Evolutionary conservation across 2,113 vertebrate genomes (phyloP).

Genomic region (Sander lucioperca): DNA sequence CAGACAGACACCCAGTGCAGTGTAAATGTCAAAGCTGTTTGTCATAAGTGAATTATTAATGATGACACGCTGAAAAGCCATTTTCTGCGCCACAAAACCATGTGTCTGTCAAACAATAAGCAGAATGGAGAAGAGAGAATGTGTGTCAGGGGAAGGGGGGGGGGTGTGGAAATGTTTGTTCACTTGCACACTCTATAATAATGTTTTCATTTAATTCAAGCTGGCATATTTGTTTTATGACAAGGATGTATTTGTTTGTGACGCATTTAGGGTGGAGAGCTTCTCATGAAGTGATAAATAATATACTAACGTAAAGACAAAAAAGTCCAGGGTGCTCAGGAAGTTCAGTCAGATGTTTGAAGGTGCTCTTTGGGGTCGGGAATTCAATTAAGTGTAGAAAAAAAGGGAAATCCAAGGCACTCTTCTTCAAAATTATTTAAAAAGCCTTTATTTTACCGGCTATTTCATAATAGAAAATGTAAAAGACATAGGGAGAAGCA

Average conservation of each 20-base stretch:
- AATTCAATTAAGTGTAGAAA: no score
- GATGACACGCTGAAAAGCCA: constrained; percentile 82
- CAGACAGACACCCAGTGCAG: constrained; percentile 68
- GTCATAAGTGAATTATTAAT: constrained; percentile 85
- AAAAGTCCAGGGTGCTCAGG: no score
- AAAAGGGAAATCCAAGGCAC: no score
- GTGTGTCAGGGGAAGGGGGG: no score
- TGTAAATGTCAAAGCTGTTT: constrained; percentile 85
- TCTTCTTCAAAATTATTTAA: no score
- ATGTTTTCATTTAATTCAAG: constrained; percentile 41
- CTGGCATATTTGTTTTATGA: constrained; percentile 30
- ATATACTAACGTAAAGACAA: no score
- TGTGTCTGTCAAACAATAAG: constrained; percentile 55
- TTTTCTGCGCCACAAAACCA: constrained; percentile 72
- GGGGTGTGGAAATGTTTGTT: constrained; percentile 20
- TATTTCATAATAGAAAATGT: no score
- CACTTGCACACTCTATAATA: neutral
- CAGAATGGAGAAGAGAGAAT: constrained; percentile 18
- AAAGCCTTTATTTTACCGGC: no score
- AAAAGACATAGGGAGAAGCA: no score
- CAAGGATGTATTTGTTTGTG: constrained; percentile 17
- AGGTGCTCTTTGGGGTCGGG: no score
- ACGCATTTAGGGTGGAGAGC: neutral
- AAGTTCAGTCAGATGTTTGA: no score
- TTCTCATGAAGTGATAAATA: constrained; percentile 28